Percentiles rank a stretch among this genome's conserved stretches.
These are phyloP conservation scores for Cheumatopsyche charites DNA, from an alignment of 1,140 invertebrate genomes.

Conservation along the genomic window DNA sequence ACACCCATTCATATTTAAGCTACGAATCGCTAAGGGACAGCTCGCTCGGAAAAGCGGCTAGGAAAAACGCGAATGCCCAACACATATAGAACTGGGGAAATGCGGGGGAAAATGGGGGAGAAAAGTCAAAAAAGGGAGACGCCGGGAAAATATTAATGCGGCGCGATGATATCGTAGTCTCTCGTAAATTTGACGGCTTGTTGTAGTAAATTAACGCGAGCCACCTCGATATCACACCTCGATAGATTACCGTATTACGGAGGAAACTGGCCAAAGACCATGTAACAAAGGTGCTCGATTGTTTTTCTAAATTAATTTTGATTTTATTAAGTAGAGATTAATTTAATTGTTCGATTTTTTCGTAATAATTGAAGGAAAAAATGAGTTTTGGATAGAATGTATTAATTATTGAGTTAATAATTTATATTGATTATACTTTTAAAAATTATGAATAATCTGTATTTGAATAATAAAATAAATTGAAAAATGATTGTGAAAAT, in stretches of 20 bases:
- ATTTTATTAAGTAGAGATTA: no score
- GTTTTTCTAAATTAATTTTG: not conserved
- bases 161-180: slow-evolving; percentile 42
- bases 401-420: no score
- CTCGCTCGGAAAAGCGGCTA: not conserved
- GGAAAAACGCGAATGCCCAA: no score
- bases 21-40: not conserved
- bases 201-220: slow-evolving; percentile 46
- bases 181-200: slow-evolving; percentile 45
- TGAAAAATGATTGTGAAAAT: no score
- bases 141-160: slow-evolving; percentile 43
- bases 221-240: slow-evolving; percentile 34
- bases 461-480: no score
- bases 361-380: no score
- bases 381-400: no score
- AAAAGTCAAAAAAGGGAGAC: slow-evolving; percentile 32
- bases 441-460: no score
- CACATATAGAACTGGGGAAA: no score
- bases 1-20: slow-evolving; percentile 38
- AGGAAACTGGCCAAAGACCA: not conserved
- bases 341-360: no score
- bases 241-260: slow-evolving; percentile 42
- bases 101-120: slow-evolving; percentile 20
- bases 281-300: slow-evolving; percentile 10
- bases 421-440: no score